Conservation (phyloP, 1,140 invertebrate genomes). For the Alviniconcha marisindica region DNA sequence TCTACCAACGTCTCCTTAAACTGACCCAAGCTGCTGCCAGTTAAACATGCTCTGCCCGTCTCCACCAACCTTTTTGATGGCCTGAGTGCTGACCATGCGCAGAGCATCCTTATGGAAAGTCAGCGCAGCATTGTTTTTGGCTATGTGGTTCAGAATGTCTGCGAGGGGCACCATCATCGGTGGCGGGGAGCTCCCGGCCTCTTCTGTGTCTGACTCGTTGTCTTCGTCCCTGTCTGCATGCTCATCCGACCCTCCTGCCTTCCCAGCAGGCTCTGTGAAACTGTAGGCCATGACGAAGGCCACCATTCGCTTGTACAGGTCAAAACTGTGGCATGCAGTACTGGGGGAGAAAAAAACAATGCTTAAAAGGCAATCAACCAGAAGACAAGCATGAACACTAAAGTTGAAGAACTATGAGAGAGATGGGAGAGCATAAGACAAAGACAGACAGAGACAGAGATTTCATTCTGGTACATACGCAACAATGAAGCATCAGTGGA, state of each 20-base stretch:
- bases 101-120: constrained; percentile 71
- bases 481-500: too few relatives aligned
- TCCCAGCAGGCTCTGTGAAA: constrained; percentile 71
- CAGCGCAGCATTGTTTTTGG: constrained; percentile 75
- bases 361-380: background rate
- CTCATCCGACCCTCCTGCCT: background rate
- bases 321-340: constrained; percentile 61
- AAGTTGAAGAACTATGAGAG: too few relatives aligned
- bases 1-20: too few relatives aligned
- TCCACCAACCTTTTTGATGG: constrained; percentile 72
- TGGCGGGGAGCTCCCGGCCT: constrained; percentile 52
- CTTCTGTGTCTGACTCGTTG: constrained; percentile 52
- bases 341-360: constrained; percentile 34
- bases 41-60: too few relatives aligned
- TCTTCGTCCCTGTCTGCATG: constrained; percentile 30
- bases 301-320: constrained; percentile 75
- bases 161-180: constrained; percentile 77
- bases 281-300: constrained; percentile 78
- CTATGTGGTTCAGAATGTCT: constrained; percentile 76
- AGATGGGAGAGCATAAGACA: too few relatives aligned
- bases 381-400: background rate
- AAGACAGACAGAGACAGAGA: too few relatives aligned
- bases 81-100: constrained; percentile 71
- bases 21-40: too few relatives aligned
- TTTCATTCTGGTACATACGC: too few relatives aligned